Base-by-base conservation (phyloP, 2,888 invertebrate genomes). In the Campoletis raptor region DNA sequence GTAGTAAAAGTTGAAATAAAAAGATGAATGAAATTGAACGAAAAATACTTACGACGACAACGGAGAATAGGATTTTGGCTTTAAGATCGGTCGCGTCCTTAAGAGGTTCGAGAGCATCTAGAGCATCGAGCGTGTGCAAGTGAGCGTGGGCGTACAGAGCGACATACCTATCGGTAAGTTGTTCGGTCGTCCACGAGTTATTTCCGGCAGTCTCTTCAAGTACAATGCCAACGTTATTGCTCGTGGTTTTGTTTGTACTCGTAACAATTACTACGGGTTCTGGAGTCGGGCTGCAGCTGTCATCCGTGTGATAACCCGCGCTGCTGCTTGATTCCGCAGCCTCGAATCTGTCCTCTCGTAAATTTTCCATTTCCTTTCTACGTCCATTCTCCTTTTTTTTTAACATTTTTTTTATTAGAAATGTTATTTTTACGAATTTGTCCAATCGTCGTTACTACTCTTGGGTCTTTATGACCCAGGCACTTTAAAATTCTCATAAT, bases 41-140 rank as follows among this genome's bases (percentile, higher is more conserved):
- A n/a, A 24, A 15, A 80, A 45, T 90, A 96, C 98, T 97, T 95
- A 99, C 99, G 95, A 99, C 99, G 90, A 98, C 97, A 84, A 99
- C 98, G 85, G 99, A 99, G 95, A 99, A 99, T 89, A 99, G 96
- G 89, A 99, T 98, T 96, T 99, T 99, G 91, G 97, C 97, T 95
- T 99, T 99, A 89, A 99, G 96, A 92, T 98, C 98, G 85, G 97
- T 97, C 18, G 98, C 97, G 89, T 98, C 97, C 81, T 96, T 96
- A 82, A 99, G 96, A 88, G 97, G 97, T 12, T 97, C 96, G 85
- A 99, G 95, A 45, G 96, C 96, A 90, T 98, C 97, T 85, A 99
- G 95, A 12, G 98, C 97, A 90, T 98, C 98, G 90, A 99, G 95
- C 0, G 98, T 97, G 91, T 98, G 97, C 83, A 97, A 96, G 82